Base-by-base conservation (phyloP, 2,797 vertebrate species). In the Argyrosomus regius region DNA sequence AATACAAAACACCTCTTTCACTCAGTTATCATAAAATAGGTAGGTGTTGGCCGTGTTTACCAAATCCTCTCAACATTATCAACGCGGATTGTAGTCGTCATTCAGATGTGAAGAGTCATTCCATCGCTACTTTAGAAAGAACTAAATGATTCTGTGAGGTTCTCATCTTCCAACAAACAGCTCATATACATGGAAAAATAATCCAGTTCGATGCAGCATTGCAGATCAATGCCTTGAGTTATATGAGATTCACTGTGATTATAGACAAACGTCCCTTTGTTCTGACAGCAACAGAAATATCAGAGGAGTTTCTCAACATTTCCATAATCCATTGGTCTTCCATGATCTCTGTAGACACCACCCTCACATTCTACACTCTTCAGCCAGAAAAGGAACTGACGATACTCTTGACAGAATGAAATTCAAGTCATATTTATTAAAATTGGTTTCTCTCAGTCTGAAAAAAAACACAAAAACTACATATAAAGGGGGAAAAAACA, bases 1-100 rank as follows among this genome's bases (percentile, higher is more conserved):
- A 93, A 93, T 93, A 94, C 91, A 95, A 93, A 93, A 91, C 92
- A 87, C 75, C 87, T 87, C 86, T 81, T 75, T 90, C 81, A 83
- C 71, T 88, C 76, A 73, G 59, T 87, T 87, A 81, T 92, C 86
- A 89, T 91, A 93, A 94, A 94, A 95, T 90, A 92, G 81, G 82
- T 80, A 76, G 66, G 80, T 88, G 64, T 89, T 73, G 82, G 75
- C 50, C 28, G 64, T 26, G 59, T 73, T 74, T 65, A 59, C 74
- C 74, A 78, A 82, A 82, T 75, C 72, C 74, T 69, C 65, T 73
- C 63, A 64, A 43, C 35, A 45, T 46, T 22, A 45, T 73, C 48
- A 49, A 57, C 69, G 66, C 13, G 75, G 54, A 74, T 58, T 14
- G 52, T 48, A 71, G 24, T 74, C 49, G 59, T 39, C 49, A 64